phyloP scores from a whole-genome alignment of 2,797 vertebrate species.

The Muraenolepis orangiensis region DNA sequence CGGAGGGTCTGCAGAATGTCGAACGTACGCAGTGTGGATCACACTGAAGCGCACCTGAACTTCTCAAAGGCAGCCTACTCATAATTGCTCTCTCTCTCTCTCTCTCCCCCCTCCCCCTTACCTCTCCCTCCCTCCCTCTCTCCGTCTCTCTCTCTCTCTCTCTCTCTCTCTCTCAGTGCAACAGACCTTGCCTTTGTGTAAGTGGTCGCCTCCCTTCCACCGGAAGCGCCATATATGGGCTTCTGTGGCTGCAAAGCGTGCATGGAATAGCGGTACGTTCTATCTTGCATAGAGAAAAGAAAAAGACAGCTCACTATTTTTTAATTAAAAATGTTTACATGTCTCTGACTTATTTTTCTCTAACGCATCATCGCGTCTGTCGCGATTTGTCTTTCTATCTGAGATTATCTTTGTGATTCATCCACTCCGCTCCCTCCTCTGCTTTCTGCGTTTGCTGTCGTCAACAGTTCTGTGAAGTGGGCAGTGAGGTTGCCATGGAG shows the following conservation, averaged over 20 bases:
- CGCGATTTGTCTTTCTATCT: not conserved
- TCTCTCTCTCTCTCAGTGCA: conserved; percentile 38
- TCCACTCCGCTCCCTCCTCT: conserved; percentile 3
- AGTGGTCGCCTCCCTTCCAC: conserved; percentile 43
- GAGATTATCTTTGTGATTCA: conserved; percentile 9
- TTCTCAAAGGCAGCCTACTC: conserved; percentile 47
- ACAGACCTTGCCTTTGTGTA: conserved; percentile 59
- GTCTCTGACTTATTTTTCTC: conserved; percentile 19
- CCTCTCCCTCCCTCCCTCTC: conserved; percentile 37
- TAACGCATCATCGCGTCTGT: conserved; percentile 6
- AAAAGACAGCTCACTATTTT: not conserved
- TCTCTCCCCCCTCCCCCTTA: conserved; percentile 25
- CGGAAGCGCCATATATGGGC: conserved; percentile 71
- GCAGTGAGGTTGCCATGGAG: conserved; percentile 57
- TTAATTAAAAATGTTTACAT: too few relatives aligned
- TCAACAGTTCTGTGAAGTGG: conserved; percentile 50
- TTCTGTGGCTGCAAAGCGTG: conserved; percentile 47
- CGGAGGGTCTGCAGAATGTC: not conserved
- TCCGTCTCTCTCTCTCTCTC: conserved; percentile 25
- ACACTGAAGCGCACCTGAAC: conserved; percentile 60
- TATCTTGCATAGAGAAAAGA: conserved; percentile 53
- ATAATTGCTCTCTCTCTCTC: conserved; percentile 44
- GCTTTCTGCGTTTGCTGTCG: conserved; percentile 39
- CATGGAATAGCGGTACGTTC: conserved; percentile 44
- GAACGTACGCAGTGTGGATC: conserved; percentile 19